Evolutionary conservation across 64 coral and sea anemone genomes (phyloP).

Genomic region (Pachyseris speciosa): DNA sequence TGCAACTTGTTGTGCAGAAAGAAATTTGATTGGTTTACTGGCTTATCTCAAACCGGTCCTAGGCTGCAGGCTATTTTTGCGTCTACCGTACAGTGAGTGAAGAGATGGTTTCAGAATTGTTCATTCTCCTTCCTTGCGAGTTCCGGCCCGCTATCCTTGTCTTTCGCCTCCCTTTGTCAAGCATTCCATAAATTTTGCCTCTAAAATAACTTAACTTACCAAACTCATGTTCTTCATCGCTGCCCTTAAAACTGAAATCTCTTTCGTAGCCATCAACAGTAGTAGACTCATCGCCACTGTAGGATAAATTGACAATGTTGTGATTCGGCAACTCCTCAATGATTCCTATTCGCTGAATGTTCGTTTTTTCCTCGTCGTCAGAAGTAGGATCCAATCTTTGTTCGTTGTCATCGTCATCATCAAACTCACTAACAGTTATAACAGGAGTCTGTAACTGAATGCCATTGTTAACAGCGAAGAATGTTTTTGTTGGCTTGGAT

Average conservation of each 20-base stretch:
- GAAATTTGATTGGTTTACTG: too few species aligned
- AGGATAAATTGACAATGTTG: not conserved
- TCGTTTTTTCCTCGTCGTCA: not conserved
- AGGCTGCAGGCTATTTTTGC: too few species aligned
- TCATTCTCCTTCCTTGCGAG: too few species aligned
- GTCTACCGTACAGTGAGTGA: too few species aligned
- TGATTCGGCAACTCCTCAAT: not conserved
- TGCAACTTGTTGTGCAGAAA: too few species aligned
- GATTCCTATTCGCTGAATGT: not conserved
- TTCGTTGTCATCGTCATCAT: not conserved
- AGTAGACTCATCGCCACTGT: not conserved
- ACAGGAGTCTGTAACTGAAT: not conserved
- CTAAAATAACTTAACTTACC: too few species aligned
- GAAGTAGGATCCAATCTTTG: not conserved
- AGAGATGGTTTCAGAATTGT: too few species aligned
- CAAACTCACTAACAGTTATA: constrained; percentile 26
- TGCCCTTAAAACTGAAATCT: constrained; percentile 20
- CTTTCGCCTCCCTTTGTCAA: not conserved
- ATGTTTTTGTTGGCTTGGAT: too few species aligned
- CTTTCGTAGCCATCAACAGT: not conserved
- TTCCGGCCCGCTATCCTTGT: too few species aligned
- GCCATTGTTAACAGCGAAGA: not conserved
- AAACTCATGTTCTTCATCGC: constrained; percentile 3
- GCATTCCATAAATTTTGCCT: too few species aligned
- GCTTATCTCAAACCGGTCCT: too few species aligned